Evolutionary conservation across 2,113 vertebrate genomes (phyloP).

Genomic region (Candoia aspera): DNA sequence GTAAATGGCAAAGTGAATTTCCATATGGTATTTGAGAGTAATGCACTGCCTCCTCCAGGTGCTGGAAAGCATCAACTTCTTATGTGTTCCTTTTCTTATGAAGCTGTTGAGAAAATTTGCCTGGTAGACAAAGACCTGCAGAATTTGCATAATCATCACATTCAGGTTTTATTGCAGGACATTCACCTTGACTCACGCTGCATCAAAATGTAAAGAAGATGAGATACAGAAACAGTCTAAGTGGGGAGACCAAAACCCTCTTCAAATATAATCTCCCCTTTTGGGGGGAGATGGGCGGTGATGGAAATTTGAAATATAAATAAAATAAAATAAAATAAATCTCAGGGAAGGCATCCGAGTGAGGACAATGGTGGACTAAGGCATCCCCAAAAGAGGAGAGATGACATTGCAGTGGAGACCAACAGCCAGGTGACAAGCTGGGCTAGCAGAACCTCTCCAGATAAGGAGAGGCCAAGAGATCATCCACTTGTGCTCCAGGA

Average conservation of each 20-base stretch:
- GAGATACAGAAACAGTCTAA: neutral
- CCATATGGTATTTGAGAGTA: neutral
- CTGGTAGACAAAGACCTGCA: constrained; percentile 1
- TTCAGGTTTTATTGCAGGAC: neutral
- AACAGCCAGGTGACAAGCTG: neutral
- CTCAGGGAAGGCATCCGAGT: neutral
- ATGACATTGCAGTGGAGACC: neutral
- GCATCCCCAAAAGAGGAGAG: neutral
- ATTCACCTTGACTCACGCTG: neutral
- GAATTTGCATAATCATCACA: neutral
- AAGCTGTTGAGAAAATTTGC: constrained; percentile 48
- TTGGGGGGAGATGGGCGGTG: no score
- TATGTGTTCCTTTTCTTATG: constrained; percentile 19
- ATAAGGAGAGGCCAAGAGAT: neutral
- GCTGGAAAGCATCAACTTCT: constrained; percentile 16
- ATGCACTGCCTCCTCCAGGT: neutral
- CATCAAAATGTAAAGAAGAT: neutral
- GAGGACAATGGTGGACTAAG: neutral
- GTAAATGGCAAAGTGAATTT: neutral
- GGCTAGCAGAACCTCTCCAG: neutral
- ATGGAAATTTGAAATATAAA: no score
- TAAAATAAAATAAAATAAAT: no score
- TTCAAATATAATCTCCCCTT: neutral
- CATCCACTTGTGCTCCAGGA: neutral
- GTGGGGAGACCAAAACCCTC: neutral